Evolutionary conservation across 2,888 invertebrate genomes (phyloP), one percentile per base, ranked within the genome.

Genomic region (Salticus scenicus): DNA sequence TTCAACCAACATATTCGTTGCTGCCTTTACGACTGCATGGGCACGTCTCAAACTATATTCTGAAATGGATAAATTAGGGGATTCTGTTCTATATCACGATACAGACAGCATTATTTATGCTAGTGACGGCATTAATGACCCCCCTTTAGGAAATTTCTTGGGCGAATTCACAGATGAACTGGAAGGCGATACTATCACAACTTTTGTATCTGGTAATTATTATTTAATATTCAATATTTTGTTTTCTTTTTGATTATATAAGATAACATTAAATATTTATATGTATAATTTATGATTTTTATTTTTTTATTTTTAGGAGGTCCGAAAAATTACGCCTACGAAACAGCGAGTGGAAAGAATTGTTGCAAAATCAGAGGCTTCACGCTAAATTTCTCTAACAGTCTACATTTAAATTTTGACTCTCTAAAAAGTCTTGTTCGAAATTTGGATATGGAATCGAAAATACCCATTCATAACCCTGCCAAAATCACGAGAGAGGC

Each of bases 241-340:
- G 17, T 47, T 2, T 17, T 17, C 17, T 17, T n/a, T 47, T 47
- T 17, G 10, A 12, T 47, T 17, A 2, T 17, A 2, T 12, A n/a
- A 47, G 17, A 5, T 47, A 2, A 47, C n/a, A n/a, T n/a, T n/a
- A n/a, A n/a, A n/a, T n/a, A n/a, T n/a, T n/a, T n/a, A n/a, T n/a
- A n/a, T n/a, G n/a, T n/a, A n/a, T n/a, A n/a, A n/a, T n/a, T n/a
- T n/a, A n/a, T n/a, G n/a, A n/a, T n/a, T n/a, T n/a, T n/a, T n/a
- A n/a, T n/a, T n/a, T n/a, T n/a, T n/a, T n/a, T n/a, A n/a, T n/a
- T n/a, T n/a, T n/a, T n/a, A 82, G 82, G 82, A 20, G 82, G 75
- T 10, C 67, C 73, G 0, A 81, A 81, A 27, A 81, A 81, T 31
- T 82, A 75, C 24, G 70, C 75, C 1, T 82, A 75, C 17, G n/a